Conservation (phyloP, 2,113 vertebrate genomes). For the Galbula dea region DNA sequence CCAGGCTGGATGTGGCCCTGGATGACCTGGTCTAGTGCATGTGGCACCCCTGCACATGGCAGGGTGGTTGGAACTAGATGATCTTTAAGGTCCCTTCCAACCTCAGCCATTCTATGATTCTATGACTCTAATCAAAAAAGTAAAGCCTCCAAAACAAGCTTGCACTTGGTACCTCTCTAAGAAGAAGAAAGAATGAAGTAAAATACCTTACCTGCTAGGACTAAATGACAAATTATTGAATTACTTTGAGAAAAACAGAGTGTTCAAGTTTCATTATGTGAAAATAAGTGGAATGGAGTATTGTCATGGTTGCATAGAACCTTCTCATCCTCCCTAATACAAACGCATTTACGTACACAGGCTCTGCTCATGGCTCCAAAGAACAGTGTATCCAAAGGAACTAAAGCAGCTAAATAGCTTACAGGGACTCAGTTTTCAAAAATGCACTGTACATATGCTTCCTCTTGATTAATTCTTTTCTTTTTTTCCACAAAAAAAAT, state of each 20-base stretch:
- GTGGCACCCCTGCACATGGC: too few relatives aligned
- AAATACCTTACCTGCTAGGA: not conserved
- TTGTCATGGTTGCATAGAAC: not conserved
- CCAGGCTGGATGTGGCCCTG: too few relatives aligned
- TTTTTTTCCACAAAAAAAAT: not conserved
- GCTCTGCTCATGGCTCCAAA: not conserved
- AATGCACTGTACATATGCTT: not conserved
- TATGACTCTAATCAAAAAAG: too few relatives aligned
- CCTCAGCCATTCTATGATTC: too few relatives aligned
- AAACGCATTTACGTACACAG: rapidly evolving
- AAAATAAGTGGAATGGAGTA: not conserved
- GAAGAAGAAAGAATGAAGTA: not conserved
- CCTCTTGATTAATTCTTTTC: not conserved
- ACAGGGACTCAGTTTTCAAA: not conserved
- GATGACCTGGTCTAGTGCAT: too few relatives aligned
- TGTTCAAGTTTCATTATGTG: not conserved
- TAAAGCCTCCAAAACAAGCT: not conserved
- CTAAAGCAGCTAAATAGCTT: not conserved
- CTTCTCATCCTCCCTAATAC: not conserved
- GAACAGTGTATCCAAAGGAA: not conserved
- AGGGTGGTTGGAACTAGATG: too few relatives aligned
- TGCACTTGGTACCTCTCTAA: not conserved
- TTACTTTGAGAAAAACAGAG: not conserved
- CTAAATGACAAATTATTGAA: not conserved
- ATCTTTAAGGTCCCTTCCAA: too few relatives aligned